Evolutionary conservation across 1,140 invertebrate genomes (phyloP).

Genomic region (Tetraneura akinire): DNA sequence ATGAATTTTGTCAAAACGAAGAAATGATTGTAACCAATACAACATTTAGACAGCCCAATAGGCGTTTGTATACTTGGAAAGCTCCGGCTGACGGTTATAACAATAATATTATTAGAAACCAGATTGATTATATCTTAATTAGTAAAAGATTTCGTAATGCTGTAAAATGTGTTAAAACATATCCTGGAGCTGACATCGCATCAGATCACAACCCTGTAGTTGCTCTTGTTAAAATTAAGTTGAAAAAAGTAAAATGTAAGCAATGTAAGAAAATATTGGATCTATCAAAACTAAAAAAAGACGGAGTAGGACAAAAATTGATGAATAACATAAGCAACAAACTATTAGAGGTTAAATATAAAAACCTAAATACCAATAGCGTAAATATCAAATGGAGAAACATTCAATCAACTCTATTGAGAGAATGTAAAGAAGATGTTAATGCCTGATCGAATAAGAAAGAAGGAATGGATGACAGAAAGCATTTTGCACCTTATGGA

Average conservation of each 20-base stretch:
- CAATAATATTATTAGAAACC: conserved; percentile 48
- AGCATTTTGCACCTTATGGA: background rate
- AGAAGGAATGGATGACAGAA: conserved; percentile 44
- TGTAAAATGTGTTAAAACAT: conserved; percentile 56
- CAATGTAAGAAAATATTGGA: too few relatives aligned
- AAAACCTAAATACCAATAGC: background rate
- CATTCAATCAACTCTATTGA: too few relatives aligned
- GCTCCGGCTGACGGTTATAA: conserved; percentile 53
- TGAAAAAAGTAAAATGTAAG: too few relatives aligned
- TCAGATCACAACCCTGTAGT: too few relatives aligned
- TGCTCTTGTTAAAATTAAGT: too few relatives aligned
- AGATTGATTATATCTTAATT: too few relatives aligned
- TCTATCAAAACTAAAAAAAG: too few relatives aligned
- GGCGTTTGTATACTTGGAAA: conserved; percentile 58
- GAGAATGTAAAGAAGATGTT: conserved; percentile 3
- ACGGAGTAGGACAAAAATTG: too few relatives aligned
- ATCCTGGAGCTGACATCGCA: too few relatives aligned
- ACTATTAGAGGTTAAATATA: background rate
- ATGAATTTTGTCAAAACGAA: conserved; percentile 57
- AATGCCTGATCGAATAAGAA: conserved; percentile 7
- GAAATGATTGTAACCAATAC: conserved; percentile 55
- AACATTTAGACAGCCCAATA: too few relatives aligned
- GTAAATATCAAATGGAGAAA: background rate
- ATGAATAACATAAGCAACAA: conserved; percentile 54
- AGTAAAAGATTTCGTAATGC: conserved; percentile 56